Conservation (phyloP, 2,888 invertebrate genomes). For the Halocaridina rubra region DNA sequence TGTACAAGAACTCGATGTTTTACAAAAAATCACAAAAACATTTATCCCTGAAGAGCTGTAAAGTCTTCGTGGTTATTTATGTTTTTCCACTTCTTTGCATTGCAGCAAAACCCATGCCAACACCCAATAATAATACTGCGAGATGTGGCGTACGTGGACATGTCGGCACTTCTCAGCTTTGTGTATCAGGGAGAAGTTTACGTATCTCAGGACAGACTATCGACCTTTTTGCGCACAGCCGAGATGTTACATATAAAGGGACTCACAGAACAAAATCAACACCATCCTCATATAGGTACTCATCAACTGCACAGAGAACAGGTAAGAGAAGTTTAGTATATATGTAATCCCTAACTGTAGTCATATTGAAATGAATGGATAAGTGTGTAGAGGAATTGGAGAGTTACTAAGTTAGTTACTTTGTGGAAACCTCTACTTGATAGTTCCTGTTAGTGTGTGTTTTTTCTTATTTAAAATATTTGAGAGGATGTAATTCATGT, state of each 20-base stretch:
- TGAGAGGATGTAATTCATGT: neutral
- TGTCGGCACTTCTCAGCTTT: slow-evolving; percentile 76
- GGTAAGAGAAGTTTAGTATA: neutral
- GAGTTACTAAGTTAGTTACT: too few relatives aligned
- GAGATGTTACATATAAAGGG: slow-evolving; percentile 78
- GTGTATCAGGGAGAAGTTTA: slow-evolving; percentile 81
- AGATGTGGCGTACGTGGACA: slow-evolving; percentile 77
- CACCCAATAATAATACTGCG: slow-evolving; percentile 80
- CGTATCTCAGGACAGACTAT: slow-evolving; percentile 76
- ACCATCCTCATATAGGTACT: slow-evolving; percentile 49
- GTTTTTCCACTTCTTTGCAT: too few relatives aligned
- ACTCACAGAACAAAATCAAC: slow-evolving; percentile 69
- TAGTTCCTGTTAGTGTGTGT: neutral
- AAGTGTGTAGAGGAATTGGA: neutral
- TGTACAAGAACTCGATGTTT: too few relatives aligned
- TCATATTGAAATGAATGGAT: neutral
- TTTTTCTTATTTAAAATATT: neutral
- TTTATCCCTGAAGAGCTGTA: too few relatives aligned
- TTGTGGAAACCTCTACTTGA: too few relatives aligned
- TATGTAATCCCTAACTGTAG: neutral
- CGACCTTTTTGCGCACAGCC: slow-evolving; percentile 77
- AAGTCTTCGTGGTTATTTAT: too few relatives aligned
- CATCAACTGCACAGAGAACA: slow-evolving; percentile 56
- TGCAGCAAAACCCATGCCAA: slow-evolving; percentile 79
- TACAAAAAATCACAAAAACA: too few relatives aligned